Conservation (phyloP, 2,113 vertebrate species). For the Callocephalon fimbriatum region DNA sequence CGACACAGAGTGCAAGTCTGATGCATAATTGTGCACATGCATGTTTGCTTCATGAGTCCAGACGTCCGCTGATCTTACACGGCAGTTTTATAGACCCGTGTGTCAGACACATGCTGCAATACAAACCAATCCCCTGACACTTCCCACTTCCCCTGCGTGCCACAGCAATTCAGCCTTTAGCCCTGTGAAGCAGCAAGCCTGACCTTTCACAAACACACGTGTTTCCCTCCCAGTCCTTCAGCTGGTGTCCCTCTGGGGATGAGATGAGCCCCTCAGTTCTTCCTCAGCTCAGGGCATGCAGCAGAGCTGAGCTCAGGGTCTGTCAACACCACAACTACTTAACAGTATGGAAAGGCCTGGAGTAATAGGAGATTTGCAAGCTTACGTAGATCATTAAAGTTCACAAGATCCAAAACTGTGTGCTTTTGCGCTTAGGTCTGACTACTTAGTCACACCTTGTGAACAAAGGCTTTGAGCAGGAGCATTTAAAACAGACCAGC, state of each 20-base stretch:
- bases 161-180: conserved; percentile 38
- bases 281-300: background rate
- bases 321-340: background rate
- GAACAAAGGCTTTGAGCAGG: conserved; percentile 54
- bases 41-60: conserved; percentile 61
- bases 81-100: conserved; percentile 41
- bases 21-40: background rate
- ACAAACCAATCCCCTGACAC: background rate
- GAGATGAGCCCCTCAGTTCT: background rate
- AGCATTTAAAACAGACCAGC: background rate
- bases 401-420: background rate
- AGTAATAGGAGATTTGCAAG: background rate
- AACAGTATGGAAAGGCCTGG: background rate
- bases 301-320: background rate
- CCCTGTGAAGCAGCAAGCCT: conserved; percentile 36
- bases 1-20: background rate
- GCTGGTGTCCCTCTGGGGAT: background rate
- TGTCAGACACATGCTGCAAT: conserved; percentile 60
- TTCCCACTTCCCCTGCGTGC: background rate
- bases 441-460: conserved; percentile 34
- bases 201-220: conserved; percentile 24
- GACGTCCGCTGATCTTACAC: conserved; percentile 43
- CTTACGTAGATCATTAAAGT: conserved; percentile 30
- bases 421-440: conserved; percentile 31
- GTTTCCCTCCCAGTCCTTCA: background rate